Evolutionary conservation across 1,140 invertebrate genomes (phyloP).

Genomic region (Drosophila guanche): DNA sequence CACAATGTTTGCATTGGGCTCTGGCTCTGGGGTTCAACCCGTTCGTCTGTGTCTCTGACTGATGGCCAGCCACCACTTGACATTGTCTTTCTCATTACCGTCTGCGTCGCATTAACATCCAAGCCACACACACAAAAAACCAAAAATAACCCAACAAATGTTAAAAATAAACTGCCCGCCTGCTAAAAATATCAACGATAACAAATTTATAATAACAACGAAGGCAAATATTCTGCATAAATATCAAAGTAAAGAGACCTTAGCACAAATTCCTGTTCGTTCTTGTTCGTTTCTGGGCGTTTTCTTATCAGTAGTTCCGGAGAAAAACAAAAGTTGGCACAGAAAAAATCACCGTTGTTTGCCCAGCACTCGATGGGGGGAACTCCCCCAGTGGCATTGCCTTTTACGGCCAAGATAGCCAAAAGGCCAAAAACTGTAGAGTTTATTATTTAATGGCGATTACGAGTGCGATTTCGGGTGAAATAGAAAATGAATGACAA

Average conservation of each 20-base stretch:
- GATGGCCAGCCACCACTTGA: constrained; percentile 14
- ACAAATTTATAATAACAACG: background rate
- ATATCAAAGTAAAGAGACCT: constrained; percentile 31
- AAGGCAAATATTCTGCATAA: constrained; percentile 56
- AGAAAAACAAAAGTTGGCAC: constrained; percentile 50
- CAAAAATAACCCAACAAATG: constrained; percentile 46
- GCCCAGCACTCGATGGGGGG: constrained; percentile 41
- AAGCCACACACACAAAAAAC: constrained; percentile 25
- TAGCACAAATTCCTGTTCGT: too few relatives aligned
- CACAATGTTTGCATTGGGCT: constrained; percentile 22
- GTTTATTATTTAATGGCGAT: constrained; percentile 35
- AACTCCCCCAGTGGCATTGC: constrained; percentile 48
- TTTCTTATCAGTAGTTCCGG: constrained; percentile 64
- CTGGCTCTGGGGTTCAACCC: background rate
- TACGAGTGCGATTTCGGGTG: constrained; percentile 2
- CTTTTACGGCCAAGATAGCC: constrained; percentile 48
- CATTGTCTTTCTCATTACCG: constrained; percentile 26
- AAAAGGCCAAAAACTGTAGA: constrained; percentile 11
- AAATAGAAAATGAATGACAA: constrained; percentile 6
- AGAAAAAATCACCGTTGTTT: constrained; percentile 51
- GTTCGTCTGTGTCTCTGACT: constrained; percentile 6
- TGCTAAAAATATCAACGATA: constrained; percentile 43
- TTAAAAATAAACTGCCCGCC: constrained; percentile 55
- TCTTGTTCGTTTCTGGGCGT: constrained; percentile 28
- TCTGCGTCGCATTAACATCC: constrained; percentile 37